Conservation (phyloP, 1,140 invertebrate species). For the Drosophila trapezifrons region DNA sequence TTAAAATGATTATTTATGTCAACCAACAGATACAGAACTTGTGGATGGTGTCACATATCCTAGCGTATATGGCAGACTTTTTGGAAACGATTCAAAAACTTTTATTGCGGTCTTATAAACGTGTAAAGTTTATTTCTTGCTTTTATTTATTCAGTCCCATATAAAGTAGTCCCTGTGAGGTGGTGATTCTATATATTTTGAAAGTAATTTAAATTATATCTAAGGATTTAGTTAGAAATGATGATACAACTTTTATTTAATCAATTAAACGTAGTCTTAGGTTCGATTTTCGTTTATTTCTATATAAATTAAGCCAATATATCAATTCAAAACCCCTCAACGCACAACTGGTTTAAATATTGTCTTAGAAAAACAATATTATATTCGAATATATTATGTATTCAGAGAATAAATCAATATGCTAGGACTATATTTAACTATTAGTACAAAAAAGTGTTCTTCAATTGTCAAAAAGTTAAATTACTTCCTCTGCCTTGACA, state of each 20-base stretch:
- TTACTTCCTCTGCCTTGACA: slow-evolving; percentile 29
- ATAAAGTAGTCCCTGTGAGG: background rate
- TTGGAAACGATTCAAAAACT: slow-evolving; percentile 4
- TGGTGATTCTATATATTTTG: background rate
- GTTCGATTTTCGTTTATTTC: too few species aligned
- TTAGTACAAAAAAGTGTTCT: background rate
- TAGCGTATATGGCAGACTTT: background rate
- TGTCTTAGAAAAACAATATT: background rate
- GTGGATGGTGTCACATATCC: slow-evolving; percentile 12
- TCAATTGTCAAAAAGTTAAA: slow-evolving; percentile 27
- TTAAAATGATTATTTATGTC: slow-evolving; percentile 45
- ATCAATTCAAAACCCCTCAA: too few species aligned
- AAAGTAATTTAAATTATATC: background rate
- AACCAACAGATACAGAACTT: slow-evolving; percentile 11
- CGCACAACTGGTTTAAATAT: too few species aligned
- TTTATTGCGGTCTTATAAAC: background rate
- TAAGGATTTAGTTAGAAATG: too few species aligned
- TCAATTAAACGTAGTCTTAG: background rate
- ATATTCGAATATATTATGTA: background rate
- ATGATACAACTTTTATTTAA: background rate
- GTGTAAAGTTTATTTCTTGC: background rate
- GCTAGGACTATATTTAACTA: background rate
- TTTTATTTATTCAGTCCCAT: background rate
- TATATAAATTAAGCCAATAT: too few species aligned
- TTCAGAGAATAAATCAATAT: background rate